phyloP scores from a whole-genome alignment of 2,888 invertebrate genomes.

The Epinotia bilunana region DNA sequence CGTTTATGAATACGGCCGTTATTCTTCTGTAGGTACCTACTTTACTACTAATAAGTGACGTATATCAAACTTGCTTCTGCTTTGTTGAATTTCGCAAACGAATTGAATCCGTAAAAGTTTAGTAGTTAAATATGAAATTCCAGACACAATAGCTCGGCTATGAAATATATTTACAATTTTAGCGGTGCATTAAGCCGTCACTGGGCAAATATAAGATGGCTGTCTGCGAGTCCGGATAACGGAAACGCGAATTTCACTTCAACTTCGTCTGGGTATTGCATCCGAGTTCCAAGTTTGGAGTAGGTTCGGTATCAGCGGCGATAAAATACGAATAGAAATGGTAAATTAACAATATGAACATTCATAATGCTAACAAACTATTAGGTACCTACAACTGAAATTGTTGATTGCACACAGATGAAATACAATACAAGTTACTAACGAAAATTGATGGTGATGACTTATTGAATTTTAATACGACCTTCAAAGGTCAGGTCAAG shows the following conservation, averaged over 20 bases:
- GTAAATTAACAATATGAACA: too few species aligned
- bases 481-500: too few species aligned
- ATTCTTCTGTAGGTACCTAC: too few species aligned
- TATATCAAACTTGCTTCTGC: not conserved
- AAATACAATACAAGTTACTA: too few species aligned
- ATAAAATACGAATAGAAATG: too few species aligned
- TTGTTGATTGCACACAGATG: too few species aligned
- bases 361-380: too few species aligned
- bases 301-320: not conserved
- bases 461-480: too few species aligned
- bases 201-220: constrained; percentile 20
- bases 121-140: constrained; percentile 27
- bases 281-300: constrained; percentile 2
- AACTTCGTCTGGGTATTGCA: constrained; percentile 25
- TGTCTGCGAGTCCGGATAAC: constrained; percentile 22
- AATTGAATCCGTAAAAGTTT: constrained; percentile 17
- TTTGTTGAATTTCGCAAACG: not conserved
- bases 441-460: too few species aligned
- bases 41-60: not conserved
- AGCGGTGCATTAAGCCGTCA: constrained; percentile 31
- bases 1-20: too few species aligned
- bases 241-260: constrained; percentile 25
- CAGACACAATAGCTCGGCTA: constrained; percentile 22
- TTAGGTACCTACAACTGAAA: not conserved
- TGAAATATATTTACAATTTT: constrained; percentile 28